Conservation (phyloP, 2,888 invertebrate species). For the Thumatha senex region DNA sequence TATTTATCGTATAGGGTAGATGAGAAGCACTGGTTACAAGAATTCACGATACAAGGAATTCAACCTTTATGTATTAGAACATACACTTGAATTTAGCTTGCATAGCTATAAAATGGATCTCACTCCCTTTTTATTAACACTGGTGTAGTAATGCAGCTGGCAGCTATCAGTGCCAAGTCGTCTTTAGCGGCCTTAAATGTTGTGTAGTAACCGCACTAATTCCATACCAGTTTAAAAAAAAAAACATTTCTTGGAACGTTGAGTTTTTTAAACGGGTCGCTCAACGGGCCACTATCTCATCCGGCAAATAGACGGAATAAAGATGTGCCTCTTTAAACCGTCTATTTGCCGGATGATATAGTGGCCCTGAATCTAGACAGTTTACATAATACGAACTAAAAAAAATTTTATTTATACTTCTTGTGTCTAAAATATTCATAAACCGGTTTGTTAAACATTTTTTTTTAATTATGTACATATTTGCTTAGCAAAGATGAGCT, state of each 20-base stretch:
- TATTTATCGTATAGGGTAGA: conserved; percentile 18
- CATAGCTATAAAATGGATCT: background rate
- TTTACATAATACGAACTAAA: too few relatives aligned
- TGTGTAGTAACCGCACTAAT: background rate
- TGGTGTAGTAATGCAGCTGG: conserved; percentile 23
- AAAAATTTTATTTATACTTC: too few relatives aligned
- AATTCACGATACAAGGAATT: background rate
- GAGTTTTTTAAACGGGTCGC: too few relatives aligned
- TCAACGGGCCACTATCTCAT: too few relatives aligned
- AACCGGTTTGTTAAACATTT: background rate
- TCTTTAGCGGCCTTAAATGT: background rate
- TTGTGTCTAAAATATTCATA: too few relatives aligned
- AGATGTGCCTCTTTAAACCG: too few relatives aligned
- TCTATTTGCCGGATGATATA: too few relatives aligned
- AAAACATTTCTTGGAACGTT: too few relatives aligned
- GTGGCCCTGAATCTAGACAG: too few relatives aligned
- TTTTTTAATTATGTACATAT: too few relatives aligned
- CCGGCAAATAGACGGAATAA: too few relatives aligned
- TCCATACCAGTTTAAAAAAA: background rate
- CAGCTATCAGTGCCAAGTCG: conserved; percentile 8
- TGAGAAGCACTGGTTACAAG: background rate
- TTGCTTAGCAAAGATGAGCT: too few relatives aligned
- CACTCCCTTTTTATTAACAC: conserved; percentile 7
- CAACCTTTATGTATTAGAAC: background rate
- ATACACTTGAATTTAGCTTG: conserved; percentile 8